These are phyloP conservation scores for Drosophila pseudotalamancana DNA, from an alignment of 2,888 invertebrate species.

Conservation along the genomic window DNA sequence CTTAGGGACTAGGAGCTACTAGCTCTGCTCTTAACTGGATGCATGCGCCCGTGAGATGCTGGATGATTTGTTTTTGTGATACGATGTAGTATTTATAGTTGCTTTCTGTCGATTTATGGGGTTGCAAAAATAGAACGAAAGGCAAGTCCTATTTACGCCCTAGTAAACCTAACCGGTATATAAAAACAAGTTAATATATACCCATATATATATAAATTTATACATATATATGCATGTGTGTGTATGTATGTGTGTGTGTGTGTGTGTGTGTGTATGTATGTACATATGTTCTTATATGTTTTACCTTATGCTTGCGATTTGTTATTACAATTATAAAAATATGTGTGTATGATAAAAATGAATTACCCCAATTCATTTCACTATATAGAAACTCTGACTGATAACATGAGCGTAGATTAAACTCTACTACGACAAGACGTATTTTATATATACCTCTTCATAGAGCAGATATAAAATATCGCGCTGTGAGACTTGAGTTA, in stretches of 20 bases:
- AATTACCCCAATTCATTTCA: constrained; percentile 36
- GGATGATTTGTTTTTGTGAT: constrained; percentile 21
- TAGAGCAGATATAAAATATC: constrained; percentile 56
- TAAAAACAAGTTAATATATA: constrained; percentile 18
- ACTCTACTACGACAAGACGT: constrained; percentile 41
- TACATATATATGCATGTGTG: constrained; percentile 1
- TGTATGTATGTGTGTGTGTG: not conserved
- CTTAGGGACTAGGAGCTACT: constrained; percentile 54
- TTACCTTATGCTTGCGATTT: constrained; percentile 22
- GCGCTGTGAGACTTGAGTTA: constrained; percentile 71
- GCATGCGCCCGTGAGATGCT: constrained; percentile 38
- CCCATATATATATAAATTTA: constrained; percentile 10
- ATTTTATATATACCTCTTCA: constrained; percentile 23
- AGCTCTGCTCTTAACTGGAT: constrained; percentile 43
- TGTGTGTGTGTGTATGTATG: constrained; percentile 17
- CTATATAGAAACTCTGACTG: constrained; percentile 71
- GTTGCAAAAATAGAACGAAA: constrained; percentile 13
- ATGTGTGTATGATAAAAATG: constrained; percentile 41
- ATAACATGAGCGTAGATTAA: constrained; percentile 65
- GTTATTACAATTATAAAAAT: constrained; percentile 52
- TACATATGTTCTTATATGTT: constrained; percentile 20
- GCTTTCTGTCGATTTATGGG: not conserved
- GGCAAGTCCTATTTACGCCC: constrained; percentile 41
- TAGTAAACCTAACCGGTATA: constrained; percentile 39
- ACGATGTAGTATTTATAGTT: constrained; percentile 1